Base-by-base conservation (phyloP, 2,888 invertebrate species). In the Conistra vaccinii region DNA sequence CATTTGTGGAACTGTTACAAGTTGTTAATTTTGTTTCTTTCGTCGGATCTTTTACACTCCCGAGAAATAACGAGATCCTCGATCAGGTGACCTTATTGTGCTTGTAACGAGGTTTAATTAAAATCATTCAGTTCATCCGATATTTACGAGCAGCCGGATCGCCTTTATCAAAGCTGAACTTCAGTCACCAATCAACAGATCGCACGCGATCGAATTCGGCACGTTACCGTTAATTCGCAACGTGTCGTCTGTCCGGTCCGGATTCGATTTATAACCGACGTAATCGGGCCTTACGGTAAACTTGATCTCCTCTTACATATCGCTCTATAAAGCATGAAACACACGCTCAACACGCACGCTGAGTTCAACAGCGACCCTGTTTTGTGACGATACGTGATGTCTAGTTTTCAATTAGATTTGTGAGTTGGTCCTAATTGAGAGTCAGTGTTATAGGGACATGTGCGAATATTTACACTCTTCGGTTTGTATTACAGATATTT, bases 221-320 rank as follows among this genome's bases (percentile, higher is more conserved):
- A 81, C 87, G 90, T 91, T 93, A 94, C 95, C 93, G 95, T 95
- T 95, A 95, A 93, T 90, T 88, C 88, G 86, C 87, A 80, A 79
- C 85, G 87, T 86, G 87, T 87, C 86, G 81, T 85, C 83, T 83
- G 87, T 89, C 90, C 90, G 91, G 90, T 88, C 88, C 85, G 80
- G 81, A 86, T 85, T 91, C 93, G 93, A 95, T 95, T 95, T 95
- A 95, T 95, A 92, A 87, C 89, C 93, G 94, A 94, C 94, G 90
- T 92, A 95, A 95, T 93, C 94, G 93, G 94, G 95, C 92, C 95
- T 92, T 89, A 85, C 89, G 89, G 94, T 94, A 94, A 92, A 94
- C 90, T 87, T 88, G 90, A 89, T 92, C 90, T 91, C 89, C 89
- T 91, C 89, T 87, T 87, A 88, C 85, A 89, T 82, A 86, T 88